Evolutionary conservation across 1,140 invertebrate species (phyloP), one percentile per base, ranked within the genome.

Genomic region (Zaprionus nigranus): DNA sequence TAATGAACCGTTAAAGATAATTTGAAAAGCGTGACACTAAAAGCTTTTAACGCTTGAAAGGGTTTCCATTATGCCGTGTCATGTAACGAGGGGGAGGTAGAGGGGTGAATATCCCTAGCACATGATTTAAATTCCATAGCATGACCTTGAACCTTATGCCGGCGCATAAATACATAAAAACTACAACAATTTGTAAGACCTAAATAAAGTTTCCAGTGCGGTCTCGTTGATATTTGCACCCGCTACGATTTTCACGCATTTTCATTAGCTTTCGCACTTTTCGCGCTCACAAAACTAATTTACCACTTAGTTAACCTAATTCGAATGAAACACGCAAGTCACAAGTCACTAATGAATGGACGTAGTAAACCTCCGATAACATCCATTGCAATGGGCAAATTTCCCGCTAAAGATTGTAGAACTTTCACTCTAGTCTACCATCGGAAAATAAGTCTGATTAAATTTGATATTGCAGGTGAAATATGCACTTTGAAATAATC

Each of bases 231-330:
- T 20, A 28, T 64, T 36, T 49, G 20, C 51, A 43, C 71, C 66
- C 49, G 63, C 62, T 79, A 40, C 53, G 65, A 64, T 81, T 75
- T 81, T 60, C 76, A 79, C 85, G 81, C 79, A 85, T 82, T 75
- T 90, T 90, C 64, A 72, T 76, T 78, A 69, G 60, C 40, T 80
- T 81, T 87, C 84, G 70, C 84, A 81, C 70, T 73, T 68, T 86
- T 69, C 49, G 60, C 57, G 49, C 51, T 43, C 56, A 54, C 61
- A 36, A 67, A 62, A 75, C 72, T 28, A 85, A 73, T 81, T 85
- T 70, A 63, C 69, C 85, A 90, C 85, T 90, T 90, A 77, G 86
- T 82, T 90, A 90, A 90, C 85, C 85, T 79, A 90, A 90, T 90
- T 90, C 76, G 22, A 24, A 72, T 26, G 53, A n/a, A 58, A 40